Percentiles rank a stretch among this genome's conserved stretches.
These are phyloP conservation scores for Tringa solitaria DNA, from an alignment of 2,113 vertebrate genomes.

Conservation along the genomic window DNA sequence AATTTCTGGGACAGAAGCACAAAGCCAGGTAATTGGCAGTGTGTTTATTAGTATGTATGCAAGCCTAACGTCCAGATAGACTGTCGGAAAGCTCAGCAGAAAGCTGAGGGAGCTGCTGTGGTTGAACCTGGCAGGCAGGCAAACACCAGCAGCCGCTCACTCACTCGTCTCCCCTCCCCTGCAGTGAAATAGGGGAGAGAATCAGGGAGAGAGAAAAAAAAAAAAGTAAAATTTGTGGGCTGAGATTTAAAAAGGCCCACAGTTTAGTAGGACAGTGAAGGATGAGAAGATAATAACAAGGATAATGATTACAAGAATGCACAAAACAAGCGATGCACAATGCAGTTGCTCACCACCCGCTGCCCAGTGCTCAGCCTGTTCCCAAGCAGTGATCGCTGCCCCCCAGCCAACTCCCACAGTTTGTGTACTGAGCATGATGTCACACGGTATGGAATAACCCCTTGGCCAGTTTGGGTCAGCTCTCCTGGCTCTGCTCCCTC, in stretches of 20 bases:
- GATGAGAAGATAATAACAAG: background rate
- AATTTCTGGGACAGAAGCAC: background rate
- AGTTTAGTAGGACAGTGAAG: background rate
- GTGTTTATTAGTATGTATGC: rapidly evolving
- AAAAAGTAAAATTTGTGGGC: background rate
- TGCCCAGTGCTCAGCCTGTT: background rate
- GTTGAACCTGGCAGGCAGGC: background rate
- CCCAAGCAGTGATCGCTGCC: background rate
- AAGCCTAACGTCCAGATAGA: rapidly evolving
- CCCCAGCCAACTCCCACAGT: background rate
- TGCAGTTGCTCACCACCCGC: background rate
- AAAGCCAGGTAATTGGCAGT: background rate
- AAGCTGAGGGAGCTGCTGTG: background rate
- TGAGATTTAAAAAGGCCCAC: background rate
- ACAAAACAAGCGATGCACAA: background rate
- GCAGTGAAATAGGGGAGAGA: background rate
- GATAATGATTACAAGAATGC: background rate
- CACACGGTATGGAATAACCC: background rate
- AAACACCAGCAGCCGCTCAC: background rate
- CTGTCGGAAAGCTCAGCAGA: background rate
- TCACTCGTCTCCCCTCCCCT: background rate
- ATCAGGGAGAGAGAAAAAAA: background rate
- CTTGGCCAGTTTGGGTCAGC: background rate
- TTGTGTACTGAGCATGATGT: background rate
- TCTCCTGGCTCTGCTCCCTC: background rate